A percentile compares a stretch with the other conserved stretches of the same genome.
phyloP scores from a whole-genome alignment of 2,113 vertebrate genomes.

The Salvelinus alpinus region DNA sequence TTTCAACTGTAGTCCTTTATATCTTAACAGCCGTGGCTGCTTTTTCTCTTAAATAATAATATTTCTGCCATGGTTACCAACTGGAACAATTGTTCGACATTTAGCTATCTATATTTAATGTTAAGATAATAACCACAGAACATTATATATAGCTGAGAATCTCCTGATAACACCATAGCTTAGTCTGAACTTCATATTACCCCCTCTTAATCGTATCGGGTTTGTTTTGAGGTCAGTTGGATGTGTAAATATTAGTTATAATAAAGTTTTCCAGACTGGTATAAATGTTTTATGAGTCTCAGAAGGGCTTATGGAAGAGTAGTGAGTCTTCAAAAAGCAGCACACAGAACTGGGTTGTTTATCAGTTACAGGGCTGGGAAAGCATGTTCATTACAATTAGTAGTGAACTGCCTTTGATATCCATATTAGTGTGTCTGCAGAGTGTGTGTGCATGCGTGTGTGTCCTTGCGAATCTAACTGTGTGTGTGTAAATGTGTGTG shows the following conservation, averaged over 20 bases:
- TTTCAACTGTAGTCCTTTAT: not conserved
- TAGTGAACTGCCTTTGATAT: conserved; percentile 7
- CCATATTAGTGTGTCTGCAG: conserved; percentile 14
- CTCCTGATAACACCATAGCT: too few species aligned
- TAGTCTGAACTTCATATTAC: too few species aligned
- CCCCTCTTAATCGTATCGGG: too few species aligned
- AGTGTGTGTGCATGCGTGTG: not conserved
- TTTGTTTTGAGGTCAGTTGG: not conserved
- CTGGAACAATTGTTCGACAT: not conserved
- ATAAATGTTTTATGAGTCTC: conserved; percentile 63
- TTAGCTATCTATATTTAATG: not conserved
- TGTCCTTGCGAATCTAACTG: not conserved
- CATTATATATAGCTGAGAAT: not conserved
- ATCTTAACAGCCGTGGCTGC: not conserved
- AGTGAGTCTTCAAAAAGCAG: not conserved
- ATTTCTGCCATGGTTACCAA: not conserved
- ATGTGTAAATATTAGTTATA: not conserved
- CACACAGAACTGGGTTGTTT: not conserved
- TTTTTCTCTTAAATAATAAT: not conserved
- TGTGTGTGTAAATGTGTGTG: not conserved
- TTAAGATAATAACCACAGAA: not conserved
- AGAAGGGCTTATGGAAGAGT: conserved; percentile 6
- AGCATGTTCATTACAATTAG: conserved; percentile 22
- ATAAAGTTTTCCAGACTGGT: conserved; percentile 49
- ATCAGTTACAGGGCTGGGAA: conserved; percentile 22